phyloP scores from a whole-genome alignment of 2,113 vertebrate species.

The Nothocercus nigrocapillus region DNA sequence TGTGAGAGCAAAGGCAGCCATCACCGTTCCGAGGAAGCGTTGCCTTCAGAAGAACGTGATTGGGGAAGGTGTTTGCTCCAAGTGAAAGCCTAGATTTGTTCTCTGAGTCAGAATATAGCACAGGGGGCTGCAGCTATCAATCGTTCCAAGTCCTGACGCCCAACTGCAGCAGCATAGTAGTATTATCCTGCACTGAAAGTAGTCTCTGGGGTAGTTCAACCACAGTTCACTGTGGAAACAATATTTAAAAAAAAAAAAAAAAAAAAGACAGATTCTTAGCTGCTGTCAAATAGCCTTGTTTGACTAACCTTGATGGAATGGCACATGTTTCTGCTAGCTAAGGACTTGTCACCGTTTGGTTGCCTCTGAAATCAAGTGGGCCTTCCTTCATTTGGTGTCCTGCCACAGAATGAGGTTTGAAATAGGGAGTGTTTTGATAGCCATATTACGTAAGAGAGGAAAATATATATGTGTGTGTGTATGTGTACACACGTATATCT shows the following conservation, averaged over 20 bases:
- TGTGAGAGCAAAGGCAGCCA: neutral
- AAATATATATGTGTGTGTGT: neutral
- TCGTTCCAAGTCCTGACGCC: neutral
- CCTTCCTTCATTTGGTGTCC: neutral
- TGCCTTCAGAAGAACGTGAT: accelerated
- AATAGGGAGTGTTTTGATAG: neutral
- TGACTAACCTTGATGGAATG: neutral
- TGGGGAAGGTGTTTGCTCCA: accelerated
- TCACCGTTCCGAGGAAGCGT: accelerated
- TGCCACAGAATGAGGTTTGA: neutral
- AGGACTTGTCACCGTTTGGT: neutral
- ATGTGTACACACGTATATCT: no score
- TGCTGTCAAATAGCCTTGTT: neutral
- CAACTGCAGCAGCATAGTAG: neutral
- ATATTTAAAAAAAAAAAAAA: neutral
- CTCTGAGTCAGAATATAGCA: neutral
- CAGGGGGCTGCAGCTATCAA: accelerated
- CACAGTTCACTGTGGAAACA: neutral
- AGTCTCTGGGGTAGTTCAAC: neutral
- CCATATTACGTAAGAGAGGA: neutral
- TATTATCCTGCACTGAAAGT: neutral
- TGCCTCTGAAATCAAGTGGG: neutral
- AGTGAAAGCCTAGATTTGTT: neutral
- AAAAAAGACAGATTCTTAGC: neutral
- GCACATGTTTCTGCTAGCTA: neutral